Conservation (phyloP, 2,113 vertebrate species). For the Macrotis lagotis region DNA sequence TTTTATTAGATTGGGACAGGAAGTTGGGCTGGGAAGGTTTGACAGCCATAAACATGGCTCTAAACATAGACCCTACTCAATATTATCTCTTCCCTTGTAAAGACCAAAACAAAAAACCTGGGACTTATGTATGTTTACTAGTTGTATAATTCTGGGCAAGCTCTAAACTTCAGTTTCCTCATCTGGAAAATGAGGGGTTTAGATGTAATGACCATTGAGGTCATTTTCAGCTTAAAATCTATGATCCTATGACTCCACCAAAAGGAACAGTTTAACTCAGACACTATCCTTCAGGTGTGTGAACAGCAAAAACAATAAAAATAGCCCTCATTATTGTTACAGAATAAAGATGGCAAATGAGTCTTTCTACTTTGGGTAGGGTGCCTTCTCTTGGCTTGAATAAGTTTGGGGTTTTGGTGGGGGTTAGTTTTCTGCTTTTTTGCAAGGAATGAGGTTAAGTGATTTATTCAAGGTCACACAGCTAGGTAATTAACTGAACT, state of each 20-base stretch:
- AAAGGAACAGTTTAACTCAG: neutral
- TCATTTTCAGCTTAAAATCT: neutral
- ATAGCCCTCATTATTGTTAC: neutral
- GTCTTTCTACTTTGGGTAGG: neutral
- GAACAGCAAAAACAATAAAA: neutral
- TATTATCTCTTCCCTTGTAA: neutral
- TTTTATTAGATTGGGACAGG: neutral
- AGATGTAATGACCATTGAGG: neutral
- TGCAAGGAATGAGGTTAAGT: no score
- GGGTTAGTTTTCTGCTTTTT: no score
- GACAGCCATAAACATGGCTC: neutral
- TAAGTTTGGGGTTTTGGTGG: no score
- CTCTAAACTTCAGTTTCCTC: neutral
- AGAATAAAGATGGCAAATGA: neutral
- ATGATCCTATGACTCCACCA: neutral
- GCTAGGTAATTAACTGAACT: no score
- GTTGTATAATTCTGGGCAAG: neutral
- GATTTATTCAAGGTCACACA: no score
- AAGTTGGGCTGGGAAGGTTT: neutral
- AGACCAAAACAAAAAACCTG: neutral
- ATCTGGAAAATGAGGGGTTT: neutral
- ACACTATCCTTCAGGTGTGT: neutral
- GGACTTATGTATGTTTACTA: neutral
- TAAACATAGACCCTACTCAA: neutral
- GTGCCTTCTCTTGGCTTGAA: neutral